Conservation (phyloP, 2,797 vertebrate species). For the Artibeus lituratus region DNA sequence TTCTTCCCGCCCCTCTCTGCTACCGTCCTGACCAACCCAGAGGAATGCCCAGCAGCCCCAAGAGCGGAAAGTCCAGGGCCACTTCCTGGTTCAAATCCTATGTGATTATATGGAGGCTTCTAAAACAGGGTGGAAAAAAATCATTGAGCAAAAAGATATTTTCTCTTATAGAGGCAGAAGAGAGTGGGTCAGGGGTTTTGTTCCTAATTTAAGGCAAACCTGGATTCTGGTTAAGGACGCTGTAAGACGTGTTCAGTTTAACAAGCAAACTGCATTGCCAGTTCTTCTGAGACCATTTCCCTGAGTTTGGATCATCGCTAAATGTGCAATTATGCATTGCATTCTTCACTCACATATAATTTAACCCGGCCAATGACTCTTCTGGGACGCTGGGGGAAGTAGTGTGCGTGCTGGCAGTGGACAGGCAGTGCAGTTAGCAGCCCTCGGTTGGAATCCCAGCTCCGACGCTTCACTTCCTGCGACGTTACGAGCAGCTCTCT, state of each 20-base stretch:
- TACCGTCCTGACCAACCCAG: background rate
- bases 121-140: background rate
- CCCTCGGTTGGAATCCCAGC: background rate
- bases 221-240: background rate
- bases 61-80: background rate
- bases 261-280: background rate
- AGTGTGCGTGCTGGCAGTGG: background rate
- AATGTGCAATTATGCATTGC: background rate
- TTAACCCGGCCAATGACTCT: background rate
- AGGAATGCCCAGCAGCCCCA: background rate
- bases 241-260: background rate
- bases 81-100: background rate
- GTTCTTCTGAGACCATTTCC: background rate
- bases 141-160: background rate
- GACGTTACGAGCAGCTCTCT: background rate
- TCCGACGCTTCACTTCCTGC: background rate
- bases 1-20: background rate
- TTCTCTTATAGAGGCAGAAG: conserved; percentile 8
- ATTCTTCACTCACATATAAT: background rate
- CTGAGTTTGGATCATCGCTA: background rate
- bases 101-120: background rate
- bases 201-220: background rate
- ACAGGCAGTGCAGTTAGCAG: background rate
- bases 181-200: background rate
- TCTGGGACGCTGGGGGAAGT: background rate